These are phyloP conservation scores for Heliconius hewitsoni DNA, from an alignment of 1,140 invertebrate species.

Conservation along the genomic window DNA sequence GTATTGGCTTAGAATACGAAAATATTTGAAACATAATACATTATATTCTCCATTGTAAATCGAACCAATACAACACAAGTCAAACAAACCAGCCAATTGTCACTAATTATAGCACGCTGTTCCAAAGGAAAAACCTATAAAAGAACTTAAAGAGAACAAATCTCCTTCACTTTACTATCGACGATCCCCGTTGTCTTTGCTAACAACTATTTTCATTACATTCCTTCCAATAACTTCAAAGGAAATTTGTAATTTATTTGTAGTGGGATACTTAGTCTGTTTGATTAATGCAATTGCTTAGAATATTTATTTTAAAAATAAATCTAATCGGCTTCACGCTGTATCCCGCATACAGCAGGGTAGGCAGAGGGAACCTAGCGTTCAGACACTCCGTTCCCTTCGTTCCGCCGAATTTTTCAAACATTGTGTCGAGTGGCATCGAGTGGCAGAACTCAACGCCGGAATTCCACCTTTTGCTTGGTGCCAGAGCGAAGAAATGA, in stretches of 20 bases:
- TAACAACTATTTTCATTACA: constrained; percentile 25
- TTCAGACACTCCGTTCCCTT: not conserved
- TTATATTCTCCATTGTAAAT: too few relatives aligned
- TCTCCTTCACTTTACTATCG: constrained; percentile 22
- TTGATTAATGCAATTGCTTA: not conserved
- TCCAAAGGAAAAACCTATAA: not conserved
- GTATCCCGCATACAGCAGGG: too few relatives aligned
- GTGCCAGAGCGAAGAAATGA: not conserved
- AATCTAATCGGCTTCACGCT: too few relatives aligned
- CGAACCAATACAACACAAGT: too few relatives aligned
- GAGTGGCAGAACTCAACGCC: too few relatives aligned
- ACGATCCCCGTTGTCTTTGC: constrained; percentile 21
- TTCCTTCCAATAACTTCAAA: constrained; percentile 26
- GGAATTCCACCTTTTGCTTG: not conserved
- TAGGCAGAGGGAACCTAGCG: not conserved
- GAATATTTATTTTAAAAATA: too few relatives aligned
- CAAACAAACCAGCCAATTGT: too few relatives aligned
- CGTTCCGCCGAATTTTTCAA: too few relatives aligned
- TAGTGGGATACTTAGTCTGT: not conserved
- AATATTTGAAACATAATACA: too few relatives aligned
- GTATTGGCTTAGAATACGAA: too few relatives aligned
- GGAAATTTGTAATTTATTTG: constrained; percentile 26
- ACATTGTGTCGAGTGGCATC: too few relatives aligned
- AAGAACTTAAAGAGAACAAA: constrained; percentile 15
- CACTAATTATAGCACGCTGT: not conserved